These are phyloP conservation scores for Scolopax mira DNA, from an alignment of 2,113 vertebrate genomes.

Conservation along the genomic window DNA sequence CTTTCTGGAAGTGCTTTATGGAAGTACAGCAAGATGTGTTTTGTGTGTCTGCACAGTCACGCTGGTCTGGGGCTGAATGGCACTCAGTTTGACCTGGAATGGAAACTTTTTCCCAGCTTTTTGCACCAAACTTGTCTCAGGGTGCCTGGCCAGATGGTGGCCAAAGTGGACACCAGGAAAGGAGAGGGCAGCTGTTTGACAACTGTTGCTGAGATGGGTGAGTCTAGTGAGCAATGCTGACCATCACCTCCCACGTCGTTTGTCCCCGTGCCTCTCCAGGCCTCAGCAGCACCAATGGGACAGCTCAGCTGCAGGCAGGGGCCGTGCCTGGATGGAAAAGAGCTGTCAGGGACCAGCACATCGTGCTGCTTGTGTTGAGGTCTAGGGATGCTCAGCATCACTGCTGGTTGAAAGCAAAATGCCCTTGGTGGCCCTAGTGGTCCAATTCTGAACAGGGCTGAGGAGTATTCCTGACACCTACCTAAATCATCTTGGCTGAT, in stretches of 20 bases:
- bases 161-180: neutral
- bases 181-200: neutral
- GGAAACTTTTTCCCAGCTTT: neutral
- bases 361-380: neutral
- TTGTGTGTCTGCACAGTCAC: accelerated
- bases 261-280: neutral
- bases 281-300: neutral
- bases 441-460: neutral
- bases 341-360: neutral
- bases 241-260: neutral
- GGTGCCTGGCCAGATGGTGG: neutral
- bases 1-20: neutral
- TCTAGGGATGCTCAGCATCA: neutral
- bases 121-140: neutral
- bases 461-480: neutral
- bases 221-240: neutral
- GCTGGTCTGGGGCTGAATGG: neutral
- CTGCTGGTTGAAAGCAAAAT: neutral
- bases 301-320: neutral
- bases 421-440: neutral
- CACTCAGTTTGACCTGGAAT: neutral
- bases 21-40: neutral
- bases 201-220: neutral
- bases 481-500: neutral
- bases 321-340: neutral